A percentile compares a stretch with the other conserved stretches of the same genome.
Conservation (phyloP, 2,888 invertebrate species). For the Fragum fragum region DNA sequence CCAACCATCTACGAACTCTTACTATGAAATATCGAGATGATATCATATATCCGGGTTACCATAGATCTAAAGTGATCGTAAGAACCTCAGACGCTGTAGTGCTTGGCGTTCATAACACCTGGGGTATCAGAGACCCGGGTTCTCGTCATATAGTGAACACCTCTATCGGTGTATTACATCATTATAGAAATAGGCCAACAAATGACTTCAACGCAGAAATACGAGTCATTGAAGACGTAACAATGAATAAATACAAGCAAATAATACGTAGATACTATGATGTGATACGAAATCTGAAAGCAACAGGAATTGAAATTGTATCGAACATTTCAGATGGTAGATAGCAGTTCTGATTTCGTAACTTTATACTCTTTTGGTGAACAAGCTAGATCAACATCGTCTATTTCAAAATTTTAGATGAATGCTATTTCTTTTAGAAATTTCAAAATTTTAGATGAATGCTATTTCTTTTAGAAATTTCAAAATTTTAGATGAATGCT, state of each 20-base stretch:
- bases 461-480: too few species aligned
- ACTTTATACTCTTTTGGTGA: too few species aligned
- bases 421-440: too few species aligned
- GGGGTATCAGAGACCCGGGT: not conserved
- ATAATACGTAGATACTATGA: too few species aligned
- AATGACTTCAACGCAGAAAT: not conserved
- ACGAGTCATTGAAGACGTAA: not conserved
- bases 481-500: too few species aligned
- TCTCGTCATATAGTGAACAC: not conserved
- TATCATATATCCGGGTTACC: not conserved
- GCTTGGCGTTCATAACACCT: not conserved
- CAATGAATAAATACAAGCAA: not conserved
- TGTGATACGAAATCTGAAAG: too few species aligned
- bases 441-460: too few species aligned
- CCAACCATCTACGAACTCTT: not conserved
- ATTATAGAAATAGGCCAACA: not conserved
- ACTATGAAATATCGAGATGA: not conserved
- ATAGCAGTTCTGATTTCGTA: too few species aligned
- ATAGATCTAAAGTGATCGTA: conserved; percentile 12
- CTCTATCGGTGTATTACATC: not conserved
- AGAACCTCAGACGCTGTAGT: not conserved
- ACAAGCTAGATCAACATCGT: too few species aligned
- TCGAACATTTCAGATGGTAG: too few species aligned
- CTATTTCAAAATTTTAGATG: too few species aligned
- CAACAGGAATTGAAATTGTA: too few species aligned